Evolutionary conservation across 2,888 invertebrate genomes (phyloP).

Genomic region (Drosophila pseudotakahashii): DNA sequence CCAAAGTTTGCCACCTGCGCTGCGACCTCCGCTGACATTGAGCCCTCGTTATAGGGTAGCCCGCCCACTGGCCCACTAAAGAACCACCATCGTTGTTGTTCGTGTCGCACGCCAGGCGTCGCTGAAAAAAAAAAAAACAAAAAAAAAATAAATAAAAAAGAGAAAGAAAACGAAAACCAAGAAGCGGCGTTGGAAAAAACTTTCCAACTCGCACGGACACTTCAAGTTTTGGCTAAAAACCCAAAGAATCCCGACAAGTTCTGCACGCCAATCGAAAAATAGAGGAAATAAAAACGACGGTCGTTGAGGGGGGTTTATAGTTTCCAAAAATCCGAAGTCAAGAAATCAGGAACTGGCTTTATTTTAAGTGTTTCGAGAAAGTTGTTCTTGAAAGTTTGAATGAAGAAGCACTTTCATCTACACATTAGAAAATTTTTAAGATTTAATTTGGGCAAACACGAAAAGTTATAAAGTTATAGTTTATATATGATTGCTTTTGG

Average conservation of each 20-base stretch:
- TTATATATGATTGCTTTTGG: too few relatives aligned
- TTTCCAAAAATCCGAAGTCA: neutral
- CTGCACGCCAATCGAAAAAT: constrained; percentile 27
- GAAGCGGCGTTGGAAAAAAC: constrained; percentile 28
- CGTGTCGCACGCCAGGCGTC: constrained; percentile 66
- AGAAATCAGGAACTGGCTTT: too few relatives aligned
- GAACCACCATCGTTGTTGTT: constrained; percentile 39
- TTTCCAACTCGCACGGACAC: constrained; percentile 52
- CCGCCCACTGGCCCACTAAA: constrained; percentile 18
- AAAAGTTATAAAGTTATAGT: too few relatives aligned
- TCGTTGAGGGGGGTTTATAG: neutral
- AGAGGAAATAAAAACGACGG: neutral
- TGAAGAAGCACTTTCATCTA: too few relatives aligned
- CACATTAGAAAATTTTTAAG: too few relatives aligned
- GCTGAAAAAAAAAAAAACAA: constrained; percentile 15
- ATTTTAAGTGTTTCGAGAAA: too few relatives aligned
- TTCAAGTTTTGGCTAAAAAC: constrained; percentile 46
- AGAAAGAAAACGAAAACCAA: neutral
- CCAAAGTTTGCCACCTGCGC: constrained; percentile 13
- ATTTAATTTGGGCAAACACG: too few relatives aligned
- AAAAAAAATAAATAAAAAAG: constrained; percentile 6
- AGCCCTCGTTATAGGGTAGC: constrained; percentile 15
- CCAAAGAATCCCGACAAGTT: constrained; percentile 30
- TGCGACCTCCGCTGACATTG: constrained; percentile 74
- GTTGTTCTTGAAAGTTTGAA: too few relatives aligned